Evolutionary conservation across 1,140 invertebrate genomes (phyloP).

Genomic region (Chelonus insularis): DNA sequence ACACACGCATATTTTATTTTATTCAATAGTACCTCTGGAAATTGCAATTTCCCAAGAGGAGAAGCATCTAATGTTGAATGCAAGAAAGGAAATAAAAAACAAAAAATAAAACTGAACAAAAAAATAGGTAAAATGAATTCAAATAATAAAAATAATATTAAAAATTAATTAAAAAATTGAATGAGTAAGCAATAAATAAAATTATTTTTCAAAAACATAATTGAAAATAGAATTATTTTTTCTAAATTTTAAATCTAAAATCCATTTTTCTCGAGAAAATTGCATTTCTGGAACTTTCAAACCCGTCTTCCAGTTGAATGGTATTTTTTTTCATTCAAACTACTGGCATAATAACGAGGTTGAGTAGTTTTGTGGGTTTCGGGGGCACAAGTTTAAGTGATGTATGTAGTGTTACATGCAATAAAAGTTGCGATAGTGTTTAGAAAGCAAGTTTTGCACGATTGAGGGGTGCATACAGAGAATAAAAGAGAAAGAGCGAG

Average conservation of each 20-base stretch:
- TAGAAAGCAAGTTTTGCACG: slow-evolving; percentile 3
- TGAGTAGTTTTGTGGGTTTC: background rate
- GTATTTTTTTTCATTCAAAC: background rate
- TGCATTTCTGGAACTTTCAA: background rate
- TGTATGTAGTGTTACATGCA: background rate
- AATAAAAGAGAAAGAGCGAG: background rate
- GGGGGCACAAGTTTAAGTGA: background rate
- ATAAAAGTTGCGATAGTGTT: background rate
- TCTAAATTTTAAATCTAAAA: too few relatives aligned
- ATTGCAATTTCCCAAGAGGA: too few relatives aligned
- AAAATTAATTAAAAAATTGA: too few relatives aligned
- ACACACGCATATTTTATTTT: slow-evolving; percentile 10
- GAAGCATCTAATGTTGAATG: too few relatives aligned
- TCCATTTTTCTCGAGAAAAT: background rate
- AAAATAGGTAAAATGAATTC: too few relatives aligned
- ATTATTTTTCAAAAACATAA: too few relatives aligned
- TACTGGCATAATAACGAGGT: background rate
- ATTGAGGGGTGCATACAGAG: background rate
- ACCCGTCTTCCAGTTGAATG: background rate
- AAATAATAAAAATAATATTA: too few relatives aligned
- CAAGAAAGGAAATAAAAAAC: too few relatives aligned
- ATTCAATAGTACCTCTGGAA: background rate
- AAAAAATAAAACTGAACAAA: too few relatives aligned
- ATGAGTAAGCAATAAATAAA: too few relatives aligned
- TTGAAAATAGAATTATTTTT: too few relatives aligned